Conservation (phyloP, 2,113 vertebrate species). For the Tamias sibiricus region DNA sequence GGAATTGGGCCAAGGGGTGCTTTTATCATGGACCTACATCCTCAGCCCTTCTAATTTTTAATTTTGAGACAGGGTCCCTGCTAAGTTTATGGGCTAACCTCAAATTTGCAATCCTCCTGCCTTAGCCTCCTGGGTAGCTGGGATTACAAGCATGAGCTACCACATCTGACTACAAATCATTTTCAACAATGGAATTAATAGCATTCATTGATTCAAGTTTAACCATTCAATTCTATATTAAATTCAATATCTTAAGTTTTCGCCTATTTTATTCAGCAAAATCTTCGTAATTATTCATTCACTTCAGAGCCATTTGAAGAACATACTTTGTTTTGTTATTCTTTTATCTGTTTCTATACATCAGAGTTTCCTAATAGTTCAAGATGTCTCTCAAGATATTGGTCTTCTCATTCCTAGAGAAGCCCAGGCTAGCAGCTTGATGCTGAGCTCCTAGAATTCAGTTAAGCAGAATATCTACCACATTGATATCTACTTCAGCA, state of each 20-base stretch:
- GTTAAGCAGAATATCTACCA: neutral
- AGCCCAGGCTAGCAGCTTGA: neutral
- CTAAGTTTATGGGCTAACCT: too few relatives aligned
- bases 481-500: neutral
- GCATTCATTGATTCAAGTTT: slow-evolving; percentile 4
- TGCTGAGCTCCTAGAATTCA: neutral
- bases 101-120: too few relatives aligned
- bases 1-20: too few relatives aligned
- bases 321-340: neutral
- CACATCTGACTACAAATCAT: neutral
- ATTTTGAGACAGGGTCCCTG: too few relatives aligned
- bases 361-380: neutral
- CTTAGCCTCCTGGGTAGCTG: too few relatives aligned
- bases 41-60: too few relatives aligned
- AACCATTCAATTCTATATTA: slow-evolving; percentile 39
- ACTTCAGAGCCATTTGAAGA: neutral
- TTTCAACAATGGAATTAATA: slow-evolving; percentile 5
- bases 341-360: neutral
- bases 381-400: neutral
- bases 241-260: slow-evolving; percentile 45
- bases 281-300: neutral
- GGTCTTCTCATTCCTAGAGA: neutral
- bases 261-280: slow-evolving; percentile 12
- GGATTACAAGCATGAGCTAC: too few relatives aligned
- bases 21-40: too few relatives aligned